Conservation (phyloP, 2,113 vertebrate species). For the Perccottus glenii region DNA sequence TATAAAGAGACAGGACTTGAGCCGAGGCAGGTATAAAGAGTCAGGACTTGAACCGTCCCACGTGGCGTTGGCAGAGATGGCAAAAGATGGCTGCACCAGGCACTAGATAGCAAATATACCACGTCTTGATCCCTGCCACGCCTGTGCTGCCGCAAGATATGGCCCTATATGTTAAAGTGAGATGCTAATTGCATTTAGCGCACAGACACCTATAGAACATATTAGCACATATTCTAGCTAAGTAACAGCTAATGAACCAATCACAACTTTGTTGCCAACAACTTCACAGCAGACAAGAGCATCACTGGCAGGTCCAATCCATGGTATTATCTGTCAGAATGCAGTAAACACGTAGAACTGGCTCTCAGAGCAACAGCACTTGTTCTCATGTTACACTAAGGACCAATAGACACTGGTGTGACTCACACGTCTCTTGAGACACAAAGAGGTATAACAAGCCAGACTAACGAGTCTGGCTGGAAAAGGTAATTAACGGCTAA, state of each 20-base stretch:
- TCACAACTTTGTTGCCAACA: background rate
- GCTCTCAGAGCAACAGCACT: background rate
- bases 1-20: too few species aligned
- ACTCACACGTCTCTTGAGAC: background rate
- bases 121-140: too few species aligned
- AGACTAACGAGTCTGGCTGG: constrained; percentile 9
- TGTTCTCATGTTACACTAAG: constrained; percentile 3
- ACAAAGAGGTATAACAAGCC: constrained; percentile 1
- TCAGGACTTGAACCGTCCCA: too few species aligned
- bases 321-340: background rate
- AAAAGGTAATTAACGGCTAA: constrained; percentile 12
- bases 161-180: background rate
- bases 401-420: background rate
- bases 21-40: too few species aligned
- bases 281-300: background rate
- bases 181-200: background rate
- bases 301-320: background rate
- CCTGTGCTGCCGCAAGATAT: too few species aligned
- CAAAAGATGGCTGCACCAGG: too few species aligned
- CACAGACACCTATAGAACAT: background rate
- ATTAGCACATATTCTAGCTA: background rate
- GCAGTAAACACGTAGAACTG: background rate
- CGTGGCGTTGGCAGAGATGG: too few species aligned
- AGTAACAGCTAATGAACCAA: background rate
- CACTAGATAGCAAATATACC: too few species aligned